Evolutionary conservation across 2,797 vertebrate species (phyloP).

Genomic region (Tokudaia tokunoshimensis): DNA sequence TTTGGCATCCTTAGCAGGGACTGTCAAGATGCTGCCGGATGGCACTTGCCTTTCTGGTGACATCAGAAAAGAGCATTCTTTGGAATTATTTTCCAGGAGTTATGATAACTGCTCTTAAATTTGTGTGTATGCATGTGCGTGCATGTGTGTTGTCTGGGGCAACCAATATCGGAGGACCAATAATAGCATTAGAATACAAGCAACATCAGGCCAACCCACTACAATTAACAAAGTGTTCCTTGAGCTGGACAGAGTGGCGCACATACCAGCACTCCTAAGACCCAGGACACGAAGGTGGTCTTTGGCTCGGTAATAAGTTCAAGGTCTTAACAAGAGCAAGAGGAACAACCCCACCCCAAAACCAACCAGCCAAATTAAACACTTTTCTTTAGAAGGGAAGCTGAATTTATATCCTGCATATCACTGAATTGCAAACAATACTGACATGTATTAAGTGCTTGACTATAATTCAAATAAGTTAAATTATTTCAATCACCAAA

Average conservation of each 20-base stretch:
- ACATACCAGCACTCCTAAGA: no score
- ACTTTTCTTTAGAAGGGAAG: background rate
- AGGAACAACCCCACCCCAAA: background rate
- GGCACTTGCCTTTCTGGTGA: background rate
- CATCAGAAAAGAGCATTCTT: background rate
- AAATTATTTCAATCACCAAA: constrained; percentile 34
- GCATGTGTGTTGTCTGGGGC: background rate
- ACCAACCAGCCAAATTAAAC: background rate
- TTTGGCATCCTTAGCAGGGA: background rate
- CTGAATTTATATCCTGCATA: background rate
- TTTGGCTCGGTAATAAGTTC: background rate
- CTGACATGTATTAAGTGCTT: background rate
- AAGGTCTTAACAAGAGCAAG: background rate
- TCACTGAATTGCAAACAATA: background rate
- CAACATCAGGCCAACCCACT: background rate
- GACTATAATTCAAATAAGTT: constrained; percentile 50
- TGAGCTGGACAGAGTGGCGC: background rate
- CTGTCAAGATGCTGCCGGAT: background rate
- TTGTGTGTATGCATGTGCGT: background rate
- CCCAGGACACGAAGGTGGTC: no score
- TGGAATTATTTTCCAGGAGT: background rate
- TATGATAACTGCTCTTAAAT: background rate
- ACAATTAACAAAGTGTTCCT: background rate
- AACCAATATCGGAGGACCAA: background rate
- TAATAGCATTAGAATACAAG: background rate